Conservation (phyloP, 2,797 vertebrate species). For the Melanotaenia pygmaea region DNA sequence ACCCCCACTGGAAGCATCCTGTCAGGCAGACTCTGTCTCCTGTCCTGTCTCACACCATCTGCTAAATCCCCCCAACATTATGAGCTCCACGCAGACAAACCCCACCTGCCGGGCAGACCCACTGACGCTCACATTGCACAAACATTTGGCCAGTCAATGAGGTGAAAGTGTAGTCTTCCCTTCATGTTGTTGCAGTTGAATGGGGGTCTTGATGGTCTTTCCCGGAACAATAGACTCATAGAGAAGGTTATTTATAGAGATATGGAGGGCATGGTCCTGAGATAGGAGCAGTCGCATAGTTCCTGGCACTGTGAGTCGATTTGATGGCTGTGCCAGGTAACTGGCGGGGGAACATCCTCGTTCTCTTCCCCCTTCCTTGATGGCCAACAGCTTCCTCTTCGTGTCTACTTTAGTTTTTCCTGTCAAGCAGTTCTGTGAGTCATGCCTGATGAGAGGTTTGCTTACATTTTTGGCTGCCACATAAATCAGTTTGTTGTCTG, state of each 20-base stretch:
- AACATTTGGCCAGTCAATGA: constrained; percentile 35
- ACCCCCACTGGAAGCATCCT: constrained; percentile 37
- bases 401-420: constrained; percentile 51
- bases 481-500: constrained; percentile 50
- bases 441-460: constrained; percentile 29
- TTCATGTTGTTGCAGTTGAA: constrained; percentile 13
- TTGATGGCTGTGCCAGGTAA: constrained; percentile 61
- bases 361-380: constrained; percentile 65
- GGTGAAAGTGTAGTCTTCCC: constrained; percentile 64
- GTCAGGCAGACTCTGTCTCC: constrained; percentile 20
- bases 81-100: constrained; percentile 29
- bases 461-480: constrained; percentile 41
- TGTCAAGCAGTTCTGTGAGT: constrained; percentile 43
- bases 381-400: constrained; percentile 49
- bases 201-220: constrained; percentile 22
- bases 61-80: constrained; percentile 14
- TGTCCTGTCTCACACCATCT: constrained; percentile 28
- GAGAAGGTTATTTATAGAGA: constrained; percentile 72
- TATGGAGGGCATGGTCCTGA: constrained; percentile 40
- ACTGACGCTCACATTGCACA: constrained; percentile 36
- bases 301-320: constrained; percentile 50
- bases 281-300: constrained; percentile 51
- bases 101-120: constrained; percentile 52
- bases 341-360: constrained; percentile 70
- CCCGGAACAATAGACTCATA: constrained; percentile 76